Conservation (phyloP, 92 coral and sea anemone species). For the Zoanthus solanderi region DNA sequence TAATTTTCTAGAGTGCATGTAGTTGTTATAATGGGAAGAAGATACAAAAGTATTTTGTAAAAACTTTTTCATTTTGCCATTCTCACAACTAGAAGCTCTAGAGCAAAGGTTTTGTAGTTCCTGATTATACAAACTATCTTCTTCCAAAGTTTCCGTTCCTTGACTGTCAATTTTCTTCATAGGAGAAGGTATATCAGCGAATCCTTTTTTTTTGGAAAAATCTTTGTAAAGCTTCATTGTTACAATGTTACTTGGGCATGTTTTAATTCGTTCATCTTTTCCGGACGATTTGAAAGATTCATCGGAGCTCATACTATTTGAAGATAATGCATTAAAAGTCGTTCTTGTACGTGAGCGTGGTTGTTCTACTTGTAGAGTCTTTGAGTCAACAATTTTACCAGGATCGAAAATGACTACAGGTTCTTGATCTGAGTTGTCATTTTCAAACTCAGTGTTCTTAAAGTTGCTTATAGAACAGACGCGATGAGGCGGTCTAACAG, state of each 20-base stretch:
- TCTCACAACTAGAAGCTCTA: neutral
- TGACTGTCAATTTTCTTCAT: neutral
- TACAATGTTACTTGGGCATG: slow-evolving; percentile 9
- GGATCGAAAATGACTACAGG: slow-evolving; percentile 47
- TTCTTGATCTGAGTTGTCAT: slow-evolving; percentile 58
- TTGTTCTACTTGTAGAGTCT: neutral
- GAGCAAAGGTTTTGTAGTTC: neutral
- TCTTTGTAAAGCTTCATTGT: neutral
- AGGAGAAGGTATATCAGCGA: neutral
- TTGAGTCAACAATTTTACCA: slow-evolving; percentile 2
- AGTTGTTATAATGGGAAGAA: neutral
- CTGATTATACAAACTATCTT: neutral
- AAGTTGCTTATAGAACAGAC: slow-evolving; percentile 82
- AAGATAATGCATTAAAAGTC: neutral
- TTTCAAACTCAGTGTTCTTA: slow-evolving; percentile 54
- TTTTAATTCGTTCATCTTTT: neutral
- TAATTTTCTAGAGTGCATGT: neutral
- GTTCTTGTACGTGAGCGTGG: neutral
- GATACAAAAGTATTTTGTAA: neutral
- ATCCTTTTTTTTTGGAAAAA: neutral
- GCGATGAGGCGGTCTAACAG: slow-evolving; percentile 75
- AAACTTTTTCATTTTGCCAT: neutral
- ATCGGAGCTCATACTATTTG: neutral
- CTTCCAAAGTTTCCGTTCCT: neutral
- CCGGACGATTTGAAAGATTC: neutral